Percentiles rank a stretch among this genome's conserved stretches.
Evolutionary conservation across 2,888 invertebrate species (phyloP).

Genomic region (Mongoloraphidia duomilia): DNA sequence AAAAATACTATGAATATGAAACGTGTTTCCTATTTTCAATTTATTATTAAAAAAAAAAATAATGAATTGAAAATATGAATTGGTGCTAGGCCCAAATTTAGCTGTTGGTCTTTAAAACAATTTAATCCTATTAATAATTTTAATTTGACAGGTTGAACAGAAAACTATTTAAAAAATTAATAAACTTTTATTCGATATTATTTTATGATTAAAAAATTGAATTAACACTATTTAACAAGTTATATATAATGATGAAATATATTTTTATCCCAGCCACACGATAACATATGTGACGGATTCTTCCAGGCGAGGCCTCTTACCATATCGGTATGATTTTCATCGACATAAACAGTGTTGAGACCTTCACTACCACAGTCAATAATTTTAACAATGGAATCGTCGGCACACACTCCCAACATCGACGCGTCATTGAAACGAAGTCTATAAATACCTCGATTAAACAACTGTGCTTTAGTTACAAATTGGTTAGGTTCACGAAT

Average conservation of each 20-base stretch:
- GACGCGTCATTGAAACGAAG: slow-evolving; percentile 26
- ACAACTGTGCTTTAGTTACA: slow-evolving; percentile 22
- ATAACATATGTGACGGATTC: slow-evolving; percentile 30
- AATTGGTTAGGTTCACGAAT: slow-evolving; percentile 29
- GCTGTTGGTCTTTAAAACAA: no score
- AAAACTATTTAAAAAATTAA: no score
- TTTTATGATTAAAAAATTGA: background rate
- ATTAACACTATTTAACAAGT: background rate
- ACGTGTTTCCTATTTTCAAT: no score
- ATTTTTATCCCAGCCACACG: slow-evolving; percentile 43
- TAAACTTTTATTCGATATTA: no score
- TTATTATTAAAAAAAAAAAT: no score
- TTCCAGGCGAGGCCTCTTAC: slow-evolving; percentile 42
- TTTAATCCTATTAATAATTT: no score
- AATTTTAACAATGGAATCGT: slow-evolving; percentile 30
- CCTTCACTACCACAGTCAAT: slow-evolving; percentile 26
- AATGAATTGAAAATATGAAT: no score
- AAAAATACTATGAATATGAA: no score
- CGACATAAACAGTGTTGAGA: slow-evolving; percentile 27
- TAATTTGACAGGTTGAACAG: no score
- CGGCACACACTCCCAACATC: slow-evolving; percentile 34
- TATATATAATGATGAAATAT: slow-evolving; percentile 25
- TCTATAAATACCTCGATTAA: slow-evolving; percentile 27
- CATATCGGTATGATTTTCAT: slow-evolving; percentile 34
- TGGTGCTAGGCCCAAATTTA: no score